A percentile compares a stretch with the other conserved stretches of the same genome.
phyloP scores from a whole-genome alignment of 2,888 invertebrate genomes.

The Neoaliturus tenellus region DNA sequence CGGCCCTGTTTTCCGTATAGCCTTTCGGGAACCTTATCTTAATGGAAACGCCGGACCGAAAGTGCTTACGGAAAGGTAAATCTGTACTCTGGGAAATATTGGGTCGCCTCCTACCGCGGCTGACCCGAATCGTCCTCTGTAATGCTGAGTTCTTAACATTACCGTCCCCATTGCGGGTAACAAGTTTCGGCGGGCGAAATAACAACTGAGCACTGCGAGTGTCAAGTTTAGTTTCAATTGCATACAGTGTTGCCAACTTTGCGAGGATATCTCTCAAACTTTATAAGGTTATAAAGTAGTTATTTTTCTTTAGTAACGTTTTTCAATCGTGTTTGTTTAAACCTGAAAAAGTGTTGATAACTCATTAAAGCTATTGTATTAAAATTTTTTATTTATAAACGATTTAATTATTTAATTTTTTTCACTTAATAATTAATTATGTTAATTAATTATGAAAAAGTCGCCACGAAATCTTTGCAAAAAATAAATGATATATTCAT shows the following conservation, averaged over 20 bases:
- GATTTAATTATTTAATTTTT: too few species aligned
- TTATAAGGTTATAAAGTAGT: too few species aligned
- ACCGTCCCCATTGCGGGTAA: conserved; percentile 4
- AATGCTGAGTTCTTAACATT: neutral
- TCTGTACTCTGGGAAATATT: conserved; percentile 23
- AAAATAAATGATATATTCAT: too few species aligned
- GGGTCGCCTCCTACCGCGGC: neutral
- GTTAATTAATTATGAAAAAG: too few species aligned
- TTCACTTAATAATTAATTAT: too few species aligned
- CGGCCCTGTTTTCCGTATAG: neutral
- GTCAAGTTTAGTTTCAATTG: conserved; percentile 10
- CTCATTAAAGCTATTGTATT: too few species aligned
- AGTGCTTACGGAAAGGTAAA: conserved; percentile 29
- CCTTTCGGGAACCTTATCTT: conserved; percentile 44
- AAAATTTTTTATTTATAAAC: too few species aligned
- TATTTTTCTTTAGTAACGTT: too few species aligned
- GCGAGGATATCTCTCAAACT: too few species aligned
- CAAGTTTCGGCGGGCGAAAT: conserved; percentile 21
- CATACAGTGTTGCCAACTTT: neutral
- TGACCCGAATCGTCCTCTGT: conserved; percentile 28
- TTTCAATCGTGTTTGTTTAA: too few species aligned
- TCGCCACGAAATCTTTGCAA: too few species aligned
- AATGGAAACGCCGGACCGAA: conserved; percentile 25
- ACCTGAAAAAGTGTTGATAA: too few species aligned
- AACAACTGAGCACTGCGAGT: conserved; percentile 4